Conservation (phyloP, 2,797 vertebrate species). For the Erpetoichthys calabaricus region DNA sequence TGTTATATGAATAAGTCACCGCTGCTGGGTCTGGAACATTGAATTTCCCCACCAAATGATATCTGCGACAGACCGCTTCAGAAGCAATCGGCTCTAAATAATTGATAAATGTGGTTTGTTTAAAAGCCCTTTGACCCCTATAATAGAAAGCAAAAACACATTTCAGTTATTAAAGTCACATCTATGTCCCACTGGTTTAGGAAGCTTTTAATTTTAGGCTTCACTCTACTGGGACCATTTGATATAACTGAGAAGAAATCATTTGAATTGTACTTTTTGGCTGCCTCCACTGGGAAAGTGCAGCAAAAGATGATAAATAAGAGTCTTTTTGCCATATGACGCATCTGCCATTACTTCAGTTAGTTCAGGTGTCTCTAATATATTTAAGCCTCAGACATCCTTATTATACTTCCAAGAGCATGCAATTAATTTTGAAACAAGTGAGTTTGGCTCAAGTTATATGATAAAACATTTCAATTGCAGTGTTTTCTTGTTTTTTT, state of each 20-base stretch:
- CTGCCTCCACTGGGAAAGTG: conserved; percentile 43
- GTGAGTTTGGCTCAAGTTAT: background rate
- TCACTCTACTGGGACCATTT: conserved; percentile 11
- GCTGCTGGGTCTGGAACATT: conserved; percentile 72
- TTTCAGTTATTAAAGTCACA: conserved; percentile 67
- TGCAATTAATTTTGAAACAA: conserved; percentile 30
- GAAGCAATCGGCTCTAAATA: conserved; percentile 87
- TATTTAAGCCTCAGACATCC: conserved; percentile 26
- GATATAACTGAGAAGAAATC: conserved; percentile 2
- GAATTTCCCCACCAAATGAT: conserved; percentile 88
- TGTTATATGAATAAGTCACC: conserved; percentile 62
- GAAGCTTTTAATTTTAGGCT: conserved; percentile 62
- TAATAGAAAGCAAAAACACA: conserved; percentile 71
- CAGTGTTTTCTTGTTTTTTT: background rate
- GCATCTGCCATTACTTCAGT: conserved; percentile 20
- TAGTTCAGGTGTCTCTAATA: conserved; percentile 7
- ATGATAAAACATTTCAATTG: background rate
- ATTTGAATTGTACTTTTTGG: conserved; percentile 39
- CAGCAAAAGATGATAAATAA: conserved; percentile 50
- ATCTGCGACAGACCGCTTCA: conserved; percentile 76
- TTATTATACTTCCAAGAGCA: conserved; percentile 39
- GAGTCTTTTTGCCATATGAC: conserved; percentile 14
- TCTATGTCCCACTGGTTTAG: conserved; percentile 50
- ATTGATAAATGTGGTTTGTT: conserved; percentile 92
- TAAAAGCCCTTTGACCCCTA: conserved; percentile 57